These are phyloP conservation scores for Callithrix jacchus DNA, from an alignment of 2,113 vertebrate genomes.

Conservation along the genomic window DNA sequence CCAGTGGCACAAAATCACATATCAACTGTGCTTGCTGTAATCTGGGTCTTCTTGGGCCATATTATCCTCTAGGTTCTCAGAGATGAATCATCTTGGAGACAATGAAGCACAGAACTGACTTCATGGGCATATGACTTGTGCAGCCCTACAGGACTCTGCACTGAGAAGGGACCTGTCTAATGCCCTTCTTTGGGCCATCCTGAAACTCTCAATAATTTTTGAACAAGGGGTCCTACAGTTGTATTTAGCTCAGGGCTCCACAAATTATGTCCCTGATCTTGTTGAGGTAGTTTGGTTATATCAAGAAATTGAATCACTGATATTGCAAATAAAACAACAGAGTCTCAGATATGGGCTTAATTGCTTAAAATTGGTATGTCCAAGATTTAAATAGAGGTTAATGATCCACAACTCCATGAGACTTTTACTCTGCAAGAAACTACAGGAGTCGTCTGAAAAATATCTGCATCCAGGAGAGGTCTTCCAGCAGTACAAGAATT, in stretches of 20 bases:
- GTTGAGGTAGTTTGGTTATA: not conserved
- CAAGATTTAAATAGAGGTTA: not conserved
- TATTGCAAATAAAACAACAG: not conserved
- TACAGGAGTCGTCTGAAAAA: not conserved
- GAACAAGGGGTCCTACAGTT: not conserved
- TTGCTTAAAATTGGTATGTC: not conserved
- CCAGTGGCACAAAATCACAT: not conserved
- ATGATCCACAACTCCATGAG: not conserved
- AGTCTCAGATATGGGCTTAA: not conserved
- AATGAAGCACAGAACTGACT: not conserved
- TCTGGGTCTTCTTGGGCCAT: not conserved
- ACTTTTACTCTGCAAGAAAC: not conserved
- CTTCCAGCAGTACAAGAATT: accelerated
- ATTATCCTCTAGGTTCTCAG: not conserved
- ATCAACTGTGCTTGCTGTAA: not conserved
- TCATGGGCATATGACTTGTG: accelerated
- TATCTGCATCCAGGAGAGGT: not conserved
- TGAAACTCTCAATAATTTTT: not conserved
- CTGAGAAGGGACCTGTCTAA: not conserved
- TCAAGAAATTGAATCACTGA: not conserved
- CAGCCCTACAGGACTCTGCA: accelerated
- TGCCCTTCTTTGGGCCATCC: not conserved
- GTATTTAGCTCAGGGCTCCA: not conserved
- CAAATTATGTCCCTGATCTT: not conserved
- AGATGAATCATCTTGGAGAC: too few relatives aligned